phyloP scores from a whole-genome alignment of 2,113 vertebrate species.

The Brienomyrus brachyistius region DNA sequence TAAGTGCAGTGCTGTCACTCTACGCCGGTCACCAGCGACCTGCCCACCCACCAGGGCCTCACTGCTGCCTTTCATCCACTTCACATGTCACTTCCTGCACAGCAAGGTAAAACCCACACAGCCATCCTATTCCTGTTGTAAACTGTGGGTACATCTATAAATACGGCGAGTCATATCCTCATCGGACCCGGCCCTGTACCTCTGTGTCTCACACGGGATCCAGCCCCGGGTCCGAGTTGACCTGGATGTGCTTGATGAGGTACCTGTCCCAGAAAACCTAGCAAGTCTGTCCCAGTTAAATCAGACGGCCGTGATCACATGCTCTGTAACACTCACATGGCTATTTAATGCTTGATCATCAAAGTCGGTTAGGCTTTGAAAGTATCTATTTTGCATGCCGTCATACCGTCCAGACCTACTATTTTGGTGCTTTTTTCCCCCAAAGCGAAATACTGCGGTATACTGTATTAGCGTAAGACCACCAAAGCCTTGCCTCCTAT shows the following conservation, averaged over 20 bases:
- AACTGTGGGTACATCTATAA: not conserved
- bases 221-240: not conserved
- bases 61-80: not conserved
- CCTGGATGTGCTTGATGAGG: not conserved
- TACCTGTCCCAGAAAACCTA: constrained; percentile 12
- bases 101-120: not conserved
- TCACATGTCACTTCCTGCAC: not conserved
- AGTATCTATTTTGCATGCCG: not conserved
- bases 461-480: not conserved
- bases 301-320: not conserved
- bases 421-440: not conserved
- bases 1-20: not conserved
- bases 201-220: not conserved
- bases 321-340: not conserved
- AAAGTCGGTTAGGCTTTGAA: not conserved
- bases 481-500: not conserved
- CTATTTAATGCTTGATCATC: not conserved
- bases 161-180: not conserved
- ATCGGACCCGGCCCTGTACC: not conserved
- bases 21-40: not conserved
- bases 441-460: not conserved
- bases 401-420: not conserved
- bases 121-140: not conserved
- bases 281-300: constrained; percentile 15
- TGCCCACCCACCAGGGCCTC: not conserved